A percentile compares a stretch with the other conserved stretches of the same genome.
Conservation (phyloP, 2,888 invertebrate genomes). For the Thymelicus acteon region DNA sequence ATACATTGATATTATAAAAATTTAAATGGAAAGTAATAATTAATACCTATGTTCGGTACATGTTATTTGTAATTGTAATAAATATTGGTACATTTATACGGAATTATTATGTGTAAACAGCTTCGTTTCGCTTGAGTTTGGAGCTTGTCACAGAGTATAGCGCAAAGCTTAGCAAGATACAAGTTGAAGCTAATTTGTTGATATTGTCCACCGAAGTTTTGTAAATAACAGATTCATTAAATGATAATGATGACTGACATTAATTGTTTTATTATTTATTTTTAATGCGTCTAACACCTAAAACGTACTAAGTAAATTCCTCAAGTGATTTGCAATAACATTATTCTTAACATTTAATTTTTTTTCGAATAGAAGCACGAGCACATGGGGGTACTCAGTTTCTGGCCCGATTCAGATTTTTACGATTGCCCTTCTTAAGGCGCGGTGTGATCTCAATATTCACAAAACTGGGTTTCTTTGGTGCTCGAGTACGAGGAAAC, state of each 20-base stretch:
- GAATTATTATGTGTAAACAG: conserved; percentile 43
- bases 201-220: conserved; percentile 80
- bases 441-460: too few relatives aligned
- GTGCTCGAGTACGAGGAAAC: too few relatives aligned
- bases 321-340: too few relatives aligned
- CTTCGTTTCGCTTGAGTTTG: conserved; percentile 42
- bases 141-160: conserved; percentile 42
- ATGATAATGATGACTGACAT: conserved; percentile 74
- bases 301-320: neutral
- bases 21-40: neutral
- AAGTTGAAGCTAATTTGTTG: conserved; percentile 55
- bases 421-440: too few relatives aligned
- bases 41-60: neutral
- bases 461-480: too few relatives aligned
- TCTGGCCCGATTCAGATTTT: too few relatives aligned
- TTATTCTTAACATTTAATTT: too few relatives aligned
- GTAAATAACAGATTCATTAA: conserved; percentile 80
- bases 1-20: neutral
- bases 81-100: conserved; percentile 28
- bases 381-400: too few relatives aligned
- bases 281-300: neutral
- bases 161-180: conserved; percentile 45
- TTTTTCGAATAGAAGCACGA: too few relatives aligned
- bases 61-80: conserved; percentile 8
- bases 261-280: conserved; percentile 52